These are phyloP conservation scores for Rhadina sibilatrix DNA, from an alignment of 2,113 vertebrate genomes.

Conservation along the genomic window DNA sequence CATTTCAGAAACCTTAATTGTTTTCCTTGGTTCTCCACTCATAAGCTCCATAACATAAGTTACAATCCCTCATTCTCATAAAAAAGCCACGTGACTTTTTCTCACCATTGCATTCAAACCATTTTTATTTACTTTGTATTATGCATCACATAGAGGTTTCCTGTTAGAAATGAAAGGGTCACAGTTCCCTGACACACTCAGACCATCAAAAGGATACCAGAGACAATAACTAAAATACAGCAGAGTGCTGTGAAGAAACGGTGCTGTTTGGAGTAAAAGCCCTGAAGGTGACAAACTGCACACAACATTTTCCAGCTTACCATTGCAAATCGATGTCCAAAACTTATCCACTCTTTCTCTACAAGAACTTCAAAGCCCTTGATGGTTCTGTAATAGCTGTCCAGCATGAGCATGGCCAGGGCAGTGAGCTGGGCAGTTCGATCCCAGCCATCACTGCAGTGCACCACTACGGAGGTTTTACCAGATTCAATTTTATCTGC, in stretches of 20 bases:
- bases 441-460: constrained; percentile 97
- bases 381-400: constrained; percentile 91
- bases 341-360: constrained; percentile 97
- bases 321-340: constrained; percentile 92
- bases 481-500: constrained; percentile 92
- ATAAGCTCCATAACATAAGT: neutral
- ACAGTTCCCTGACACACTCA: neutral
- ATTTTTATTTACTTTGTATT: neutral
- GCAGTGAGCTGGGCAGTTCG: constrained; percentile 92
- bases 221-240: neutral
- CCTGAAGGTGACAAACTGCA: neutral
- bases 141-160: neutral
- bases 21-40: neutral
- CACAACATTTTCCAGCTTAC: constrained; percentile 68
- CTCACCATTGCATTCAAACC: neutral
- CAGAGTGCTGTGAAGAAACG: neutral
- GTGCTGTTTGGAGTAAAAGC: neutral
- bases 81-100: neutral
- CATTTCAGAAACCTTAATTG: neutral
- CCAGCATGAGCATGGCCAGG: constrained; percentile 95
- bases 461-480: constrained; percentile 93
- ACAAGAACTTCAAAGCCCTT: constrained; percentile 91
- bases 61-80: neutral
- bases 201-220: neutral
- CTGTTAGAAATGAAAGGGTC: neutral